Base-by-base conservation (phyloP, 2,888 invertebrate species). In the Dexiosoma caninum region DNA sequence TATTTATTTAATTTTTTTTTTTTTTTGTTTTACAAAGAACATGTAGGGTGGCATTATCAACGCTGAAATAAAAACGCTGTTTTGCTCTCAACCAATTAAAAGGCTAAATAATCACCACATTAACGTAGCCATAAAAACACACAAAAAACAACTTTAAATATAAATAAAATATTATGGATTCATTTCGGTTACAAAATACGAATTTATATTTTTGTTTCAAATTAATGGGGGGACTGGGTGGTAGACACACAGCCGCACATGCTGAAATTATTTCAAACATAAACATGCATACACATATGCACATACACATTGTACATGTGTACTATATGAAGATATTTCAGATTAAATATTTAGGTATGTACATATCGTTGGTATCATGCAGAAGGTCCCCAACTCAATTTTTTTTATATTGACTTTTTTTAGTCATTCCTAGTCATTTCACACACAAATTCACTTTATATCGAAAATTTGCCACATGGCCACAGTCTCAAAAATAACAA, bases 51-150 rank as follows among this genome's bases (percentile, higher is more conserved):
- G 77, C 70, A 71, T 69, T 67, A 53, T 70, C 57, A 51, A 67
- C 71, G 35, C 40, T 23, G 40, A 60, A 67, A 67, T 69, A 74
- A 44, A 64, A 64, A 74, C 67, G 44, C 69, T 72, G n/a, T n/a
- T 57, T 64, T 77, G 72, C 77, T 74, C 69, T 64, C 30, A 64
- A 71, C 81, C 77, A 81, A 81, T 81, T 81, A 81, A 81, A 69
- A 69, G 81, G 81, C 81, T 81, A 81, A 77, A 72, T 77, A 81
- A 81, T 81, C 72, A 72, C 81, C 81, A 64, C 74, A 81, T 81
- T 81, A 81, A 77, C 59, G 69, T 77, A 30, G 57, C 4, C 64
- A n/a, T 64, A 66, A 71, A 78, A 78, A 77, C 60, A 70, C 30
- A 77, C 32, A 59, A 49, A 60, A 69, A 69, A 55, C 71, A 60